Base-by-base conservation (phyloP, 2,888 invertebrate genomes). In the Anthophora plumipes region DNA sequence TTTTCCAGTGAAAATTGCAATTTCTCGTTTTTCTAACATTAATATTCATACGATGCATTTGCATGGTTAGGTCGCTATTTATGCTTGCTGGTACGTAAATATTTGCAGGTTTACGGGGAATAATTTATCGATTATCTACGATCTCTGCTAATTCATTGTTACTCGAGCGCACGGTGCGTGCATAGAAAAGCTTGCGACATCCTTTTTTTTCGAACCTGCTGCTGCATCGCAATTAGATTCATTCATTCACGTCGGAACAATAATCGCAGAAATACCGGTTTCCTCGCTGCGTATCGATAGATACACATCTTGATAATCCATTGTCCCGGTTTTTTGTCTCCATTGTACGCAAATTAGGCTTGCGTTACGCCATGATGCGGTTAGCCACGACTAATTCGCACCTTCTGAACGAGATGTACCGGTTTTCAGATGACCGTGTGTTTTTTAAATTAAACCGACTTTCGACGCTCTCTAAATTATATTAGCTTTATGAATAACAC, bases 281-380 rank as follows among this genome's bases (percentile, higher is more conserved):
- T 9, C 25, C 54, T 11, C 17, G 22, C 22, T 37, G 22, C 48
- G 39, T 61, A 63, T 61, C 61, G 54, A 48, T 61, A 43, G 75
- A 67, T 73, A 54, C 31, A 67, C 61, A 50, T 55, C 48, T 54
- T 41, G 76, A 77, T 67, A 77, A 75, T 20, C 59, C 67, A 67
- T 75, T 68, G 76, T 68, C 48, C 17, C 12, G 54, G 14, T 55
- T 75, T 67, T 77, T 61, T 55, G 12, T 20, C 22, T 14, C n/a
- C n/a, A 70, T 77, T 77, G 81, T 79, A 83, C 75, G 85, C 70
- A 86, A 85, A 86, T 86, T 81, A 85, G 78, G 22, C 70, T 46
- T 12, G 74, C 71, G 77, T 82, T 77, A 74, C 80, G 70, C 55
- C 77, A 74, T 71, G 80, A 76, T 63, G 80, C 69, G 83, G 77